phyloP scores from a whole-genome alignment of 2,888 invertebrate species.

The Phyllotreta striolata region DNA sequence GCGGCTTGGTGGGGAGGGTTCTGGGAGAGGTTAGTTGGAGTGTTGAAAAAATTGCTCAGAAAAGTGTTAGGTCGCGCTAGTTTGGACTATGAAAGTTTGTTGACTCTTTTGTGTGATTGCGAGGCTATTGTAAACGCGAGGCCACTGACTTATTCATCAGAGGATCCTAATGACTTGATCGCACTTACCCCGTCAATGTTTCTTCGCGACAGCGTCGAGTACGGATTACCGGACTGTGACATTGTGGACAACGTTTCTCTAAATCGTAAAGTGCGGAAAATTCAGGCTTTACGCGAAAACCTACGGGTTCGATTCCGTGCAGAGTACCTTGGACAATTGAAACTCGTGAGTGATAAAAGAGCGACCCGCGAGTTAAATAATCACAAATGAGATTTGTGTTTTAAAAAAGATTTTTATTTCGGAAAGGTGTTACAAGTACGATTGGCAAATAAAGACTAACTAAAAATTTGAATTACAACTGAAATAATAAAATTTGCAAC shows the following conservation, averaged over 20 bases:
- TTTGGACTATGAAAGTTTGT: conserved; percentile 44
- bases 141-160: conserved; percentile 29
- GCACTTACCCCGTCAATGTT: conserved; percentile 46
- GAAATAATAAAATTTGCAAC: too few relatives aligned
- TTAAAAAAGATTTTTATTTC: too few relatives aligned
- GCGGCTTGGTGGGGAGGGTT: conserved; percentile 61
- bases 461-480: too few relatives aligned
- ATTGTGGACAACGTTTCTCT: conserved; percentile 35
- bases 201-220: conserved; percentile 37
- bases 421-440: too few relatives aligned
- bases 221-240: conserved; percentile 39
- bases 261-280: conserved; percentile 32
- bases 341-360: too few relatives aligned
- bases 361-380: too few relatives aligned
- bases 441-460: too few relatives aligned
- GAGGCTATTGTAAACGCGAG: conserved; percentile 29
- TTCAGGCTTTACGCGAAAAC: conserved; percentile 42
- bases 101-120: conserved; percentile 30
- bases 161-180: conserved; percentile 30
- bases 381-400: too few relatives aligned
- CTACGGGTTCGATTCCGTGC: conserved; percentile 40
- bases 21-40: conserved; percentile 57
- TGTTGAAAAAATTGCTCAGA: conserved; percentile 54
- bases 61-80: conserved; percentile 52
- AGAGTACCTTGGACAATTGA: conserved; percentile 44